Evolutionary conservation across 1,140 invertebrate species (phyloP).

Genomic region (Venustaconcha ellipsiformis): DNA sequence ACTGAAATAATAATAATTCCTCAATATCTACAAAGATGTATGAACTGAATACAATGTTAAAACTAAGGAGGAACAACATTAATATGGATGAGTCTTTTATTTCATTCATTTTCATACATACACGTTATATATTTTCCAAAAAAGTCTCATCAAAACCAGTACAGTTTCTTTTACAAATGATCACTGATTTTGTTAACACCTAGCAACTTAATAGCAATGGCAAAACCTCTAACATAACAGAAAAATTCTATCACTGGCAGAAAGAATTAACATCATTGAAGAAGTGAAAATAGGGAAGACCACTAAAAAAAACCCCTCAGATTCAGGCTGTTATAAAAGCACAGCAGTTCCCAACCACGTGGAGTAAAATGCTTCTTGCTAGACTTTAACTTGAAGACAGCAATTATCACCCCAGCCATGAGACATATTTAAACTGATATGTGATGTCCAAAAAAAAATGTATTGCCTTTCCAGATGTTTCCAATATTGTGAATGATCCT

Average conservation of each 20-base stretch:
- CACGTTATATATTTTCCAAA: background rate
- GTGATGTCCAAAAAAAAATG: too few species aligned
- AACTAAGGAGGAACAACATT: background rate
- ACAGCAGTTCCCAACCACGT: background rate
- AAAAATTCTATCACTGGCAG: background rate
- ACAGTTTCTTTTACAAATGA: background rate
- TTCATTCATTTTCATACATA: background rate
- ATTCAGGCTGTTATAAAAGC: too few species aligned
- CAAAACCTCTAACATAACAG: background rate
- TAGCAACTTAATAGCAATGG: background rate
- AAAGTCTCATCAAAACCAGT: background rate
- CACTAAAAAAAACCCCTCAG: background rate
- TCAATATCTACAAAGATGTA: constrained; percentile 9
- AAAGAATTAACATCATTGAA: background rate
- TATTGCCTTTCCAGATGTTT: too few species aligned
- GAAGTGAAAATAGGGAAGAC: background rate
- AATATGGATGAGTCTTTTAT: background rate
- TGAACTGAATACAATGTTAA: background rate
- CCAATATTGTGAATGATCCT: too few species aligned
- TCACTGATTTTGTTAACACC: background rate
- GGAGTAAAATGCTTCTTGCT: background rate
- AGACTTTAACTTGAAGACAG: too few species aligned
- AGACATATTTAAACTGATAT: too few species aligned
- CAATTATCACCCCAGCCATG: too few species aligned
- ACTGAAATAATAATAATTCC: constrained; percentile 31